phyloP scores from a whole-genome alignment of 2,888 invertebrate species.

The Aplocera efformata region DNA sequence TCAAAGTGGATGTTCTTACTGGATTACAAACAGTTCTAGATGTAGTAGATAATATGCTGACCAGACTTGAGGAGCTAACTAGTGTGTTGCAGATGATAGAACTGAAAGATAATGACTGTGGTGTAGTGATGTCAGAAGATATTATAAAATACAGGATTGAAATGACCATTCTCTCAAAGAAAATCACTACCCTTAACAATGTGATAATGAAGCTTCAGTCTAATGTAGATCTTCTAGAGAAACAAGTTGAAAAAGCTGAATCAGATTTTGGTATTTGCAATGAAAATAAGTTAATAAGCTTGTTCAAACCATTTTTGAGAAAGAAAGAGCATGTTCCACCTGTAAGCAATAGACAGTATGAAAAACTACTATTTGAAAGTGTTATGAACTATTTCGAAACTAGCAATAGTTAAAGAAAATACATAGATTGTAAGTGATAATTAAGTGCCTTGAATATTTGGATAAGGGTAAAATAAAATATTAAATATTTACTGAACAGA shows the following conservation, averaged over 20 bases:
- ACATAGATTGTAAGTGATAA: not conserved
- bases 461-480: constrained; percentile 15
- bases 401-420: constrained; percentile 15
- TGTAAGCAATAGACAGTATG: constrained; percentile 23
- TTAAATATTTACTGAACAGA: constrained; percentile 6
- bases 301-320: constrained; percentile 81
- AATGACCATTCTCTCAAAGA: constrained; percentile 74
- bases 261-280: constrained; percentile 76
- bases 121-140: constrained; percentile 71
- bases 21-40: constrained; percentile 82
- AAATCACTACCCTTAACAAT: constrained; percentile 76
- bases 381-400: constrained; percentile 57
- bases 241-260: constrained; percentile 81
- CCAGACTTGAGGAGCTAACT: constrained; percentile 83
- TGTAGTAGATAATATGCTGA: constrained; percentile 84
- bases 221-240: constrained; percentile 79
- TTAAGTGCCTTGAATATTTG: constrained; percentile 23
- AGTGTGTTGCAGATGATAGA: constrained; percentile 81
- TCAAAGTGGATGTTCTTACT: constrained; percentile 75
- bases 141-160: constrained; percentile 75
- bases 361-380: constrained; percentile 44
- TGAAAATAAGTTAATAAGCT: constrained; percentile 80
- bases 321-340: constrained; percentile 44
- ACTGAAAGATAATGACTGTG: constrained; percentile 66
- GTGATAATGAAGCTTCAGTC: constrained; percentile 73